A percentile compares a stretch with the other conserved stretches of the same genome.
phyloP scores from a whole-genome alignment of 1,140 invertebrate species.

The Aethina tumida region DNA sequence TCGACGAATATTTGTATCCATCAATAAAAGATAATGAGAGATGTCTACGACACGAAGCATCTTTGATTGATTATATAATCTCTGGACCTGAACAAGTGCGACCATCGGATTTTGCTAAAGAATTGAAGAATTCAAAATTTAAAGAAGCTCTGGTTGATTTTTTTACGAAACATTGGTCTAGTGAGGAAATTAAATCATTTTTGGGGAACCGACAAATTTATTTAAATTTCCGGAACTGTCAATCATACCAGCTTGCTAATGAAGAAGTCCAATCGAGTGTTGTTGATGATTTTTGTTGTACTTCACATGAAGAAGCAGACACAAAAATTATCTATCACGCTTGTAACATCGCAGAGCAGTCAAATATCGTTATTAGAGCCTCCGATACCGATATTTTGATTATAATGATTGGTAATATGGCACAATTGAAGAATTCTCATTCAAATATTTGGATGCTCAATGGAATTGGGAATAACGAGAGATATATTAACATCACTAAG shows the following conservation, averaged over 20 bases:
- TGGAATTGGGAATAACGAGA: constrained; percentile 6
- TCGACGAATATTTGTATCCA: constrained; percentile 13
- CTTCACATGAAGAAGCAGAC: constrained; percentile 11
- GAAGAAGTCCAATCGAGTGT: constrained; percentile 8
- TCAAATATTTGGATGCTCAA: constrained; percentile 15
- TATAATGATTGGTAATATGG: constrained; percentile 19
- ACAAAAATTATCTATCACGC: constrained; percentile 18
- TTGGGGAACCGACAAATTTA: constrained; percentile 17
- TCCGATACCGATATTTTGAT: constrained; percentile 19
- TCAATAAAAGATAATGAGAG: constrained; percentile 21
- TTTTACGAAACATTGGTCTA: constrained; percentile 2
- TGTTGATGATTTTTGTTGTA: constrained; percentile 13
- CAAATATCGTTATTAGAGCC: constrained; percentile 14
- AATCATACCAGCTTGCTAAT: constrained; percentile 14
- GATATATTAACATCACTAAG: constrained; percentile 7
- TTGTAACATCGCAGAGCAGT: constrained; percentile 8
- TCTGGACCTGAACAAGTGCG: constrained; percentile 7
- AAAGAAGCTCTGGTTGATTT: constrained; percentile 5
- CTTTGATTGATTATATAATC: constrained; percentile 15
- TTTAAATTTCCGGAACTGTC: constrained; percentile 17
- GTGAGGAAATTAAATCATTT: constrained; percentile 13
- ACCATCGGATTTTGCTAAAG: constrained; percentile 7
- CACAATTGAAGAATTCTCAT: constrained; percentile 10
- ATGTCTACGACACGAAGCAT: constrained; percentile 19
- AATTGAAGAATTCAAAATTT: constrained; percentile 10